Percentiles rank a stretch among this genome's conserved stretches.
These are phyloP conservation scores for Neodiprion virginianus DNA, from an alignment of 1,140 invertebrate genomes.

Conservation along the genomic window DNA sequence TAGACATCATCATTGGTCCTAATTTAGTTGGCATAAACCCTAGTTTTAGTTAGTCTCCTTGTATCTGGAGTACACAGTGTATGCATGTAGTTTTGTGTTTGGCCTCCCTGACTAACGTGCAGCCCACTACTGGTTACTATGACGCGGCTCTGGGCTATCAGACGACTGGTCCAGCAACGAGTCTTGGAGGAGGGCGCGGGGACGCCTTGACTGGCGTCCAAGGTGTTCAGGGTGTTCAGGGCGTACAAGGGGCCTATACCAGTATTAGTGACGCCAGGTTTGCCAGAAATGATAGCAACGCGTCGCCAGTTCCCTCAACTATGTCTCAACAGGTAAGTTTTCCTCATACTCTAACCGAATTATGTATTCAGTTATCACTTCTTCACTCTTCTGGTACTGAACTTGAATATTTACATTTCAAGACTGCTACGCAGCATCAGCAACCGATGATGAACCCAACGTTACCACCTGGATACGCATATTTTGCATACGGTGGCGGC, in stretches of 20 bases:
- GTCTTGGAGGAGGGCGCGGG: conserved; percentile 67
- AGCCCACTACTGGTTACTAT: conserved; percentile 63
- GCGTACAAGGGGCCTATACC: conserved; percentile 70
- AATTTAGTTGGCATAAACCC: background rate
- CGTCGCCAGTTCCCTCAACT: conserved; percentile 79
- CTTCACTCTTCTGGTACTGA: background rate
- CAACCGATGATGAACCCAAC: conserved; percentile 68
- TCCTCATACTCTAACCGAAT: background rate
- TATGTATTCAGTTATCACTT: background rate
- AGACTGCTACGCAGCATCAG: conserved; percentile 68
- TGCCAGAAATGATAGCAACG: conserved; percentile 81
- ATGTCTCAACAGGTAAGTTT: conserved; percentile 70
- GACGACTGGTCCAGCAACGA: conserved; percentile 60
- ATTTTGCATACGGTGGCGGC: conserved; percentile 71
- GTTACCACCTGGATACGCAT: conserved; percentile 71
- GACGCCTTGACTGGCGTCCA: conserved; percentile 71
- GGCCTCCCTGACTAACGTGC: conserved; percentile 59
- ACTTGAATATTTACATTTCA: conserved; percentile 27
- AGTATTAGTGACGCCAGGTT: conserved; percentile 77
- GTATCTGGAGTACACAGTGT: conserved; percentile 62
- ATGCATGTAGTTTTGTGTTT: conserved; percentile 64
- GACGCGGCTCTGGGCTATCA: conserved; percentile 59
- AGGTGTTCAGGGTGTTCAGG: conserved; percentile 57
- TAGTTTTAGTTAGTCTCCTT: conserved; percentile 46
- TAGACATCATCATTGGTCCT: background rate